Evolutionary conservation across 1,140 invertebrate genomes (phyloP), one percentile per base, ranked within the genome.

Genomic region (Pseudomyrmex gracilis): DNA sequence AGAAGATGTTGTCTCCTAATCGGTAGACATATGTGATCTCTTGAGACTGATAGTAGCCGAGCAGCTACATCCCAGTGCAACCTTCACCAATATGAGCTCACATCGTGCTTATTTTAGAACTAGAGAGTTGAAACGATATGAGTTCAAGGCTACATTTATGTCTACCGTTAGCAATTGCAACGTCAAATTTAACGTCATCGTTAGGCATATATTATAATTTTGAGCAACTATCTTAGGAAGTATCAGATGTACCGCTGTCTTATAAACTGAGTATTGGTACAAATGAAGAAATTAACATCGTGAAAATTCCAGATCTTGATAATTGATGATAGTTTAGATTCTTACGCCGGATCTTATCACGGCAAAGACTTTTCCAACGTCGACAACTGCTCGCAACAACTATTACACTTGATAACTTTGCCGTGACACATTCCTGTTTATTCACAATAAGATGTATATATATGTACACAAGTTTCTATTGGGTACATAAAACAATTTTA

Each of bases 161-260:
- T 86, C 89, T 17, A 90, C 91, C 7, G 87, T 88, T 70, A 92
- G 93, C 43, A 87, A 90, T 17, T 94, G 93, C 82, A 87, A 85
- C 22, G 90, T 90, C 0, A 61, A 85, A 20, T 92, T 92, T 60
- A 71, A 86, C 0, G 87, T 90, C 1, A 76, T 58, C 51, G 86
- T 43, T 85, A 45, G 85, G 24, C 13, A 77, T 47, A 10, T 49
- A 51, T 2, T 43, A 43, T 2, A n/a, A 57, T 12, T 92, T 90
- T 58, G 80, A 89, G 2, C 34, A 34, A 34, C 34, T 34, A 34
- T 7, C 34, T 34, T 34, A 34, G 7, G 5, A 34, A 34, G 34
- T 34, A 34, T 34, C 34, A 5, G 34, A 34, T 34, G 34, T 74
- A 4, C 84, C 89, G 1, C 7, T 89, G 9, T 73, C 84, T 0